Conservation (phyloP, 2,797 vertebrate species). For the Cryptoblepharus egeriae region DNA sequence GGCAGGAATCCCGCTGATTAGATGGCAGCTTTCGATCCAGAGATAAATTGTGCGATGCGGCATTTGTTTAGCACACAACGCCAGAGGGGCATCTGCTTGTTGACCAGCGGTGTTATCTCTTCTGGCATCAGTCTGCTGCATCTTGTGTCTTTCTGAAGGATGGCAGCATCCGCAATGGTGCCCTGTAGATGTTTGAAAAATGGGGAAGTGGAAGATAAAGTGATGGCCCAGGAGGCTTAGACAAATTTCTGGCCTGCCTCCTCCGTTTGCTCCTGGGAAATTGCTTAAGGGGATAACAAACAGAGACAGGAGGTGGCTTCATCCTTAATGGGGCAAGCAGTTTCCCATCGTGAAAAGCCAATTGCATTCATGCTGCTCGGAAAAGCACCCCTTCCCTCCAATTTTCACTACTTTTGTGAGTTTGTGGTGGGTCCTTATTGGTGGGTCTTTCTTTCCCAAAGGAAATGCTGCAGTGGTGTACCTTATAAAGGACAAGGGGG, state of each 20-base stretch:
- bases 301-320: not conserved
- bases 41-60: not conserved
- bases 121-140: too few species aligned
- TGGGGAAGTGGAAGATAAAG: not conserved
- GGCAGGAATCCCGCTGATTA: not conserved
- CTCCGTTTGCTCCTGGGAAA: too few species aligned
- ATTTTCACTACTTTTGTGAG: too few species aligned
- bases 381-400: too few species aligned
- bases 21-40: not conserved
- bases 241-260: not conserved
- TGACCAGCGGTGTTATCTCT: not conserved
- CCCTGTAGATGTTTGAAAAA: not conserved
- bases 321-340: not conserved
- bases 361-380: too few species aligned
- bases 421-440: too few species aligned
- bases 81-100: not conserved
- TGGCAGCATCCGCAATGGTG: not conserved
- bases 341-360: not conserved
- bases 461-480: too few species aligned
- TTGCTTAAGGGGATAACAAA: not conserved
- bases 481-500: too few species aligned
- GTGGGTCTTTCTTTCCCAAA: too few species aligned
- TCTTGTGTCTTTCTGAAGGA: not conserved
- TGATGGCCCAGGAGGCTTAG: not conserved
- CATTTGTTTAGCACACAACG: not conserved